Evolutionary conservation across 2,113 vertebrate genomes (phyloP).

Genomic region (Carettochelys insculpta): DNA sequence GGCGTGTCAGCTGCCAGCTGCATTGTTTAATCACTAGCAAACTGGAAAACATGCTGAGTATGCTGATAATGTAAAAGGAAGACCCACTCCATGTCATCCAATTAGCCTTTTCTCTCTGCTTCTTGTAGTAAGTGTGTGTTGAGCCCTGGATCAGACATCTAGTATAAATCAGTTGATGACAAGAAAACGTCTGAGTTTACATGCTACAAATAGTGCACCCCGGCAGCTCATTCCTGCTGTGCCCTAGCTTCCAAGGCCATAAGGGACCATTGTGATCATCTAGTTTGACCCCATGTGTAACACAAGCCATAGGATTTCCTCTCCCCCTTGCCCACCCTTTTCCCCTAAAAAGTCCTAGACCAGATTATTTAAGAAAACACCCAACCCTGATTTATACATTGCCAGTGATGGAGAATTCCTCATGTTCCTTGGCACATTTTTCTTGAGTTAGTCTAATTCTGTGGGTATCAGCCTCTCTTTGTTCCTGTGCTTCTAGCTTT

Average conservation of each 20-base stretch:
- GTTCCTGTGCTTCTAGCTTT: neutral
- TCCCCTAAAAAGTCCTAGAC: neutral
- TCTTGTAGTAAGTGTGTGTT: neutral
- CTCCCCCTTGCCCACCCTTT: no score
- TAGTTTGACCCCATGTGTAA: neutral
- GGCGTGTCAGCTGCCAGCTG: neutral
- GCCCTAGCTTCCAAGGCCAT: neutral
- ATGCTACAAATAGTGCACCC: fast-evolving
- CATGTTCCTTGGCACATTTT: neutral
- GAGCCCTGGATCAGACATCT: neutral
- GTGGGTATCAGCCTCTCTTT: neutral
- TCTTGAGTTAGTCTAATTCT: neutral
- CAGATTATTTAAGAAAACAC: neutral
- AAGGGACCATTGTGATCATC: neutral
- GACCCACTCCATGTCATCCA: neutral
- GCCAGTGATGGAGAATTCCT: neutral
- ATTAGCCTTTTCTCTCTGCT: fast-evolving
- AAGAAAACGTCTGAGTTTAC: neutral
- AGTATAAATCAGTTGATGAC: neutral
- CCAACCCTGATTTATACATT: neutral
- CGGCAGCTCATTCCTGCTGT: neutral
- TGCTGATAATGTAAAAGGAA: neutral
- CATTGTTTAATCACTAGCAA: neutral
- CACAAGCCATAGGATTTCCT: neutral
- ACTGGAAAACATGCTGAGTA: neutral